Evolutionary conservation across 2,888 invertebrate species (phyloP), one percentile per base, ranked within the genome.

Genomic region (Copidosoma aretas): DNA sequence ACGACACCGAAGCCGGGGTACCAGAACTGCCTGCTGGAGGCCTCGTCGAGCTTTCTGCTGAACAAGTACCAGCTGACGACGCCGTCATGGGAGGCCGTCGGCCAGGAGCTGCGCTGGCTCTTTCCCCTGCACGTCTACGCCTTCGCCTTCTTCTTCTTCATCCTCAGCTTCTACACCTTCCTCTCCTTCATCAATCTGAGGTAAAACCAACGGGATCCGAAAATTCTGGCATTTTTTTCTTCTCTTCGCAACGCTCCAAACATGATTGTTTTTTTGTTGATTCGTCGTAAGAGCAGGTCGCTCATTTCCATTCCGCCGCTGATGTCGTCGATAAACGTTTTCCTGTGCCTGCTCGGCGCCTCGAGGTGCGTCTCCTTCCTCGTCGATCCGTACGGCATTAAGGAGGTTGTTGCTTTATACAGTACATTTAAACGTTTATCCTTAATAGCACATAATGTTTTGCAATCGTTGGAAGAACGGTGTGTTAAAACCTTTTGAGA

Each of bases 371-470:
- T 83, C 53, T 86, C 85, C 65, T 84, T 88, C 67, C 86, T 87
- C 78, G 85, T 88, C 75, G 88, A 88, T 78, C 87, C 88, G 51
- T 89, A 88, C 80, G 86, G 86, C 75, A 84, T 86, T 52, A 84
- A 85, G 77, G 83, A 86, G 81, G 87, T 86, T 75, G 80, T 46
- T 46, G 17, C 43, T 46, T 17, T 17, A n/a, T 58, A 58, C 58
- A 54, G 24, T 22, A 41, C 54, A n/a, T n/a, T n/a, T n/a, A n/a
- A n/a, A n/a, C n/a, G n/a, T n/a, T n/a, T n/a, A n/a, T n/a, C n/a
- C n/a, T n/a, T n/a, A n/a, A n/a, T n/a, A n/a, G n/a, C n/a, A n/a
- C n/a, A n/a, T n/a, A n/a, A n/a, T n/a, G n/a, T n/a, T n/a, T 32
- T 3, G 32, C 32, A 3, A 32, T 32, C 32, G 32, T 32, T 32